Conservation (phyloP, 2,113 vertebrate genomes). For the Zapus hudsonius region DNA sequence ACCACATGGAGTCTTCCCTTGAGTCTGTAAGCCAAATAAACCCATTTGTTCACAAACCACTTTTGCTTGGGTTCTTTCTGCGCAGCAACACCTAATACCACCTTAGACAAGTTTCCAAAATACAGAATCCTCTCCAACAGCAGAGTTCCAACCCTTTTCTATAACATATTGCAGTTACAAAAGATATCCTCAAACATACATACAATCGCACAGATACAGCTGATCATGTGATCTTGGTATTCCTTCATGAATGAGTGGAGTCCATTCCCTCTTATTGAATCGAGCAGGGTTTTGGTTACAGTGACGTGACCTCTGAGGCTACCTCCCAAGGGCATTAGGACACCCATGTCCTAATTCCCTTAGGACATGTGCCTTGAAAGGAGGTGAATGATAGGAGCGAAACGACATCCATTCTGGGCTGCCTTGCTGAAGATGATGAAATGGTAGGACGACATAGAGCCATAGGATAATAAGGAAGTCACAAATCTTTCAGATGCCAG, state of each 20-base stretch:
- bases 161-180: no score
- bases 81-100: no score
- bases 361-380: no score
- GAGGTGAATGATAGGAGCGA: neutral
- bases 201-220: neutral
- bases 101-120: no score
- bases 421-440: neutral
- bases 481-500: neutral
- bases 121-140: no score
- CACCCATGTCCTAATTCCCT: neutral
- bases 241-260: neutral
- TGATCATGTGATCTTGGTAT: neutral
- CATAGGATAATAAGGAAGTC: neutral
- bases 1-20: no score
- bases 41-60: no score
- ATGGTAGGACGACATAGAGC: neutral
- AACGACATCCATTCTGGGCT: neutral
- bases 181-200: neutral
- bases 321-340: neutral
- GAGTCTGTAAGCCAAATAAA: no score
- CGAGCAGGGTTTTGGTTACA: neutral
- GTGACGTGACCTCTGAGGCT: neutral
- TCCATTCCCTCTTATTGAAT: neutral
- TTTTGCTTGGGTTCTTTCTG: no score
- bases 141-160: no score